Evolutionary conservation across 1,140 invertebrate species (phyloP), one percentile per base, ranked within the genome.

Genomic region (Ladona fulva): DNA sequence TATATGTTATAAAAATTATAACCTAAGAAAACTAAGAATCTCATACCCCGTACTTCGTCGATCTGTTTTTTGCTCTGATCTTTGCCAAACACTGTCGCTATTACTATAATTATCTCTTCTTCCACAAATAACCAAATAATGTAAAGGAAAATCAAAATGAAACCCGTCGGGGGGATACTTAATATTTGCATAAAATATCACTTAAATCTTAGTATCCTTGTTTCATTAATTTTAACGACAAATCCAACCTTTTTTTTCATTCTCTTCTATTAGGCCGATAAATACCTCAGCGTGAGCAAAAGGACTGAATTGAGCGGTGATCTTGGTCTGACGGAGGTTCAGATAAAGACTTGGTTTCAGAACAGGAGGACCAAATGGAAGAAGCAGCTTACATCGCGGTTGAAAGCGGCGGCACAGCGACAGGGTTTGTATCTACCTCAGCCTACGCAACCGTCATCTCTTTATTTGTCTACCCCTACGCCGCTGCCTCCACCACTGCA

Each of bases 341-440:
- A 98, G 87, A 97, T 98, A 77, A 98, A 98, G 84, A 98, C 96
- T 0, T 98, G 96, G 96, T 98, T 97, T 83, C 95, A 98, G 86
- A 97, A 97, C 84, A 88, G 95, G 76, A 87, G 96, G 79, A 98
- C 96, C 0, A 98, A 98, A 83, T 97, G 95, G 95, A 97, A 98
- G 85, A 98, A 98, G 82, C 96, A 98, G 81, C 84, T 97, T 80
- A 96, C 95, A 0, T 95, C 95, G 0, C 85, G 94, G 1, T 85
- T 96, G 75, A 96, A 96, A 85, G 52, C 52, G 19, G 92, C 95
- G 82, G 94, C 93, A 0, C 94, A 95, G 80, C 85, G 94, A n/a
- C 93, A 95, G 82, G 93, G 93, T 0, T 81, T 95, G 8, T 91
- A 94, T 81, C 88, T 91, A 42, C 88, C 91, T 74, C 91, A 92